Percentiles rank a stretch among this genome's conserved stretches.
phyloP scores from a whole-genome alignment of 1,140 invertebrate genomes.

The Marisa cornuarietis region DNA sequence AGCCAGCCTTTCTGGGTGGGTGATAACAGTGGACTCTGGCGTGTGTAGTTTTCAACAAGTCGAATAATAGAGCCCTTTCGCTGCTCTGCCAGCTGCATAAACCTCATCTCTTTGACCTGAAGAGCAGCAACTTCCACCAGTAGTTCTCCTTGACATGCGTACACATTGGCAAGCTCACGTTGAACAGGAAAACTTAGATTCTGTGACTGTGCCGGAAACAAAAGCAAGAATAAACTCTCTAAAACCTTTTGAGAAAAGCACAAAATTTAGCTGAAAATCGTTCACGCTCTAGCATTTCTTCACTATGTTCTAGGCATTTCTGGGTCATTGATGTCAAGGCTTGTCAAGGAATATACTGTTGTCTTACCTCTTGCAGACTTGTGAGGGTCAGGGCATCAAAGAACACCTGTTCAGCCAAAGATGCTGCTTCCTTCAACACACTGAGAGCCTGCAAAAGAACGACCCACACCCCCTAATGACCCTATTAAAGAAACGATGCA shows the following conservation, averaged over 20 bases:
- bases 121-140: slow-evolving; percentile 56
- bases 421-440: slow-evolving; percentile 50
- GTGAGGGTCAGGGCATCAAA: slow-evolving; percentile 46
- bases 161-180: slow-evolving; percentile 53
- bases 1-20: slow-evolving; percentile 55
- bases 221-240: background rate
- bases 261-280: background rate
- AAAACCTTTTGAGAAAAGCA: background rate
- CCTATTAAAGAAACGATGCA: no score
- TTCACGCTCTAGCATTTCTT: background rate
- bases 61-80: slow-evolving; percentile 53
- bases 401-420: slow-evolving; percentile 45
- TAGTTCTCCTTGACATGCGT: slow-evolving; percentile 48
- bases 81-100: slow-evolving; percentile 46
- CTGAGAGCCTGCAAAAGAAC: slow-evolving; percentile 43
- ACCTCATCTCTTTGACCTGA: slow-evolving; percentile 47
- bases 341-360: background rate
- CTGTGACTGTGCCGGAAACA: slow-evolving; percentile 1
- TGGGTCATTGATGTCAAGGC: background rate
- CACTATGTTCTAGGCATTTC: background rate
- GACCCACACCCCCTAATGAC: no score
- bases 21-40: slow-evolving; percentile 48
- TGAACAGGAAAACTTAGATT: slow-evolving; percentile 53
- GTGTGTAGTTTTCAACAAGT: slow-evolving; percentile 58
- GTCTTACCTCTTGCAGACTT: slow-evolving; percentile 47